Evolutionary conservation across 2,888 invertebrate genomes (phyloP), one percentile per base, ranked within the genome.

Genomic region (Nasonia oneida): DNA sequence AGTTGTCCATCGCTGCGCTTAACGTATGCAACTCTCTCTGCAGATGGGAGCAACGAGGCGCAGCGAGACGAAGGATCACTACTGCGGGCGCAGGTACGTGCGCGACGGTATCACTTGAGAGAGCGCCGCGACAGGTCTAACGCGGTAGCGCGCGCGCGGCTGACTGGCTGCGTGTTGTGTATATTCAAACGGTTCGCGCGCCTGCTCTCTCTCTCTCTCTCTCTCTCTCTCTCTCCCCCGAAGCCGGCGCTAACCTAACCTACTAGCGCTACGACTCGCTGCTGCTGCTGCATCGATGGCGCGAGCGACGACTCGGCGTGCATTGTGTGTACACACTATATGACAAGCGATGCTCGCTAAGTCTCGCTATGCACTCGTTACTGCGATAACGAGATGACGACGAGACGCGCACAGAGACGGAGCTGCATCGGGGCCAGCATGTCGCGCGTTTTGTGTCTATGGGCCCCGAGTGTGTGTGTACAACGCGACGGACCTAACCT

Each of bases 1-100:
- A 96, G 94, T 96, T 96, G 94, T 96, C 96, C 96, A 96, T 96
- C 94, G 94, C 33, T 73, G 23, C 57, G 6, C 14, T 71, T 39
- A 37, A 15, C 29, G 29, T 29, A 29, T 18, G 18, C 14, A 2
- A 6, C 3, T 70, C 1, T 5, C 37, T 15, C 39, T 4, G 37
- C 10, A 50, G 4, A 71, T 39, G 15, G 8, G 42, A 6, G 73
- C 2, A 42, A 6, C 8, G 6, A 18, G 42, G n/a, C 23, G n/a
- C 12, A 42, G 73, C 23, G 73, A 42, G 33, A 5, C 1, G 23
- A 18, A 39, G 42, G 6, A 42, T n/a, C 10, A 47, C 50, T 37
- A 29, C 47, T 4, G 53, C 53, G 18, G 3, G 15, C 4, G 53
- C 15, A 53, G 18, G 53, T 5, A n/a, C 18, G n/a, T 57, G 5